phyloP scores from a whole-genome alignment of 2,888 invertebrate genomes.

The Pristionchus maxplancki region DNA sequence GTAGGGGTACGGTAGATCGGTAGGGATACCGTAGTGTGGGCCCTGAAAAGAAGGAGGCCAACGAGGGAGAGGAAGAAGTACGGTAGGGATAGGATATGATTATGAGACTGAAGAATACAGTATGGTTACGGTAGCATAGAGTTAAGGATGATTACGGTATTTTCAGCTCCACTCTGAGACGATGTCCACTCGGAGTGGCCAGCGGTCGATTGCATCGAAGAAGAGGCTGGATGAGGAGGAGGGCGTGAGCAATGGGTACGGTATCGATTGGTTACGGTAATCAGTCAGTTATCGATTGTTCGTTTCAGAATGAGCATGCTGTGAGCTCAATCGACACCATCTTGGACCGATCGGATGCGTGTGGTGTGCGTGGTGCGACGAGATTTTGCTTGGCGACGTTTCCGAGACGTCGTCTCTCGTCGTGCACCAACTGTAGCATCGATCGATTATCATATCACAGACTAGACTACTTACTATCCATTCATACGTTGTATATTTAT shows the following conservation, averaged over 20 bases:
- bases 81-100: background rate
- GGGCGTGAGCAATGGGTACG: constrained; percentile 42
- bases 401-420: constrained; percentile 41
- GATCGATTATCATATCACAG: constrained; percentile 36
- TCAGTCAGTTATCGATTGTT: background rate
- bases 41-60: no score
- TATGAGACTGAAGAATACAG: background rate
- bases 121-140: background rate
- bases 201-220: constrained; percentile 4
- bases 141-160: background rate
- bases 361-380: constrained; percentile 4
- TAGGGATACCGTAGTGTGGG: background rate
- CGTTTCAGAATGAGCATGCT: constrained; percentile 50
- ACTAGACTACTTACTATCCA: constrained; percentile 25
- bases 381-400: constrained; percentile 4
- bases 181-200: background rate
- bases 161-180: constrained; percentile 7
- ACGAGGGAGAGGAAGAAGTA: background rate
- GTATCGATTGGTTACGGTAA: background rate
- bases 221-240: constrained; percentile 36
- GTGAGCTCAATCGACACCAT: constrained; percentile 23
- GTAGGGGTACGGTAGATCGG: background rate
- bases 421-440: constrained; percentile 25
- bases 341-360: constrained; percentile 16
- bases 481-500: constrained; percentile 38